Evolutionary conservation across 2,797 vertebrate genomes (phyloP).

Genomic region (Sebastes iracundus): DNA sequence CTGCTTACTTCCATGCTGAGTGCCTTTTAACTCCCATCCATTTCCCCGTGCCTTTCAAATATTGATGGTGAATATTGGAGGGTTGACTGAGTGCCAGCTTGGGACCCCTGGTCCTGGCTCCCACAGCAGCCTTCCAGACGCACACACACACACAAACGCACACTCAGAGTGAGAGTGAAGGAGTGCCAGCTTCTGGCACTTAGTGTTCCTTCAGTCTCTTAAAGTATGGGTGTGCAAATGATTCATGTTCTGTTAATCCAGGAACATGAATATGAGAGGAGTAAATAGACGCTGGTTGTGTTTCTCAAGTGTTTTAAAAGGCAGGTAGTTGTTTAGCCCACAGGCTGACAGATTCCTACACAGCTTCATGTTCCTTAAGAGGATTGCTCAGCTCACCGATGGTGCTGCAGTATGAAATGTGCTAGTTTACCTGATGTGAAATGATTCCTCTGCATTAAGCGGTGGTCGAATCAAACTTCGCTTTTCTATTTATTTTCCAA

Average conservation of each 20-base stretch:
- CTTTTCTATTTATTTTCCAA: not conserved
- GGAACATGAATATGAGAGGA: constrained; percentile 63
- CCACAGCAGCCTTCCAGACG: constrained; percentile 56
- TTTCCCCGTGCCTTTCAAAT: constrained; percentile 83
- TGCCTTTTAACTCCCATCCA: constrained; percentile 86
- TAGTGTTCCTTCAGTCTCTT: constrained; percentile 63
- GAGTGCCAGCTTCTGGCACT: constrained; percentile 70
- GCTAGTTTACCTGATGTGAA: constrained; percentile 25
- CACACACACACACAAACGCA: constrained; percentile 36
- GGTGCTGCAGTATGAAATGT: constrained; percentile 26
- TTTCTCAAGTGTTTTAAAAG: constrained; percentile 69
- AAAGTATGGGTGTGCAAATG: constrained; percentile 74
- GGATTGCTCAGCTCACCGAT: constrained; percentile 53
- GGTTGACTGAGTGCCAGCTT: constrained; percentile 80
- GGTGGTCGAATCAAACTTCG: constrained; percentile 14
- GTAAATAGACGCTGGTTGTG: constrained; percentile 58
- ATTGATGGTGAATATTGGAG: constrained; percentile 85
- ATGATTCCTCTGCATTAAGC: constrained; percentile 25
- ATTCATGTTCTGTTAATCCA: constrained; percentile 74
- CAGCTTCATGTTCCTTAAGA: constrained; percentile 59
- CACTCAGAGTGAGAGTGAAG: constrained; percentile 35
- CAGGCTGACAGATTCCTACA: constrained; percentile 64
- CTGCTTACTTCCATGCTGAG: constrained; percentile 84
- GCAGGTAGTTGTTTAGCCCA: constrained; percentile 74
- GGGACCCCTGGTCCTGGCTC: constrained; percentile 75